Evolutionary conservation across 2,113 vertebrate species (phyloP).

Genomic region (Syrmaticus mikado): DNA sequence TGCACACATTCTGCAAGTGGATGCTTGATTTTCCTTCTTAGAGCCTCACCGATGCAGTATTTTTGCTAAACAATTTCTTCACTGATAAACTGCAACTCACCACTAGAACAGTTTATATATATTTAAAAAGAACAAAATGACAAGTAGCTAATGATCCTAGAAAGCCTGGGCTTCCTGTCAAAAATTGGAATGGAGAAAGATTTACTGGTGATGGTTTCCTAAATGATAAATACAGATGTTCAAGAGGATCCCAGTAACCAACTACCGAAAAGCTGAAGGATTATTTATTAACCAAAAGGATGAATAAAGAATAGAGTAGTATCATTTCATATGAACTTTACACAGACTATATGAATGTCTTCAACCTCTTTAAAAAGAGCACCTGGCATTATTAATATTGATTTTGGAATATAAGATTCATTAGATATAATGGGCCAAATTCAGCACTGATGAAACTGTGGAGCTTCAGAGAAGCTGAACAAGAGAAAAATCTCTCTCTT

Average conservation of each 20-base stretch:
- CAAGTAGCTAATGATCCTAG: not conserved
- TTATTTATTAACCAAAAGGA: constrained; percentile 24
- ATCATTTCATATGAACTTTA: constrained; percentile 25
- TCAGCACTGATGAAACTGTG: not conserved
- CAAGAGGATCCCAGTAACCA: constrained; percentile 29
- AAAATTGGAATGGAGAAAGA: not conserved
- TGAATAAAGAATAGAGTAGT: constrained; percentile 40
- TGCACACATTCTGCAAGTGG: constrained; percentile 44
- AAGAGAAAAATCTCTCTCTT: not conserved
- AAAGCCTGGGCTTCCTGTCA: not conserved
- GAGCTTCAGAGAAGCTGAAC: not conserved
- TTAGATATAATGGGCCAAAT: constrained; percentile 12
- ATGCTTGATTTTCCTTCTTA: constrained; percentile 48
- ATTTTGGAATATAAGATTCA: constrained; percentile 52
- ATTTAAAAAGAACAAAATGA: not conserved
- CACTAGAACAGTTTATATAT: not conserved
- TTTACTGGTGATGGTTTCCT: constrained; percentile 11
- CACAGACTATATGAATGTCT: constrained; percentile 30
- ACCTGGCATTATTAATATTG: constrained; percentile 42
- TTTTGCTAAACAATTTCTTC: constrained; percentile 68
- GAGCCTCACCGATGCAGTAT: not conserved
- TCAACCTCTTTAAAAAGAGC: constrained; percentile 34
- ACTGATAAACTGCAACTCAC: constrained; percentile 27
- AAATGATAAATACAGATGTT: constrained; percentile 58
- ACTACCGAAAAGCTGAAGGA: not conserved